Base-by-base conservation (phyloP, 1,140 invertebrate species). In the Patella vulgata region DNA sequence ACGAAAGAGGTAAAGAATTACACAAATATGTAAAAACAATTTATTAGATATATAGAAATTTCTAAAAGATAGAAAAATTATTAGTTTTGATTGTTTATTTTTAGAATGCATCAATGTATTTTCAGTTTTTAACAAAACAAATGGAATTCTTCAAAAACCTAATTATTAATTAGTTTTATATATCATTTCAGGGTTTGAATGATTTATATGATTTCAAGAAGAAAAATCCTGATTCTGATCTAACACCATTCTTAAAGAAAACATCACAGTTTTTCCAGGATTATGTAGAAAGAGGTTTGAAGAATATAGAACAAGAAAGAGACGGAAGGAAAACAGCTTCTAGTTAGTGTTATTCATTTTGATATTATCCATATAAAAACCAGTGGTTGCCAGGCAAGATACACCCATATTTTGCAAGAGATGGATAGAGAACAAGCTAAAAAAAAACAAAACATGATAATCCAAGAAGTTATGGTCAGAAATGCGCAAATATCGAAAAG, bases 181-280 rank as follows among this genome's bases (percentile, higher is more conserved):
- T n/a, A n/a, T n/a, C n/a, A n/a, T 57, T 55, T 40, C 70, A 90
- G 88, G 96, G 94, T 33, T 84, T 98, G 33, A 87, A 88, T 59
- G 90, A 95, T 72, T 84, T 98, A 6, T 96, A 95, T 76, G 94
- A 96, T 66, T 94, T 97, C 77, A 90, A 94, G 86, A 88, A 91
- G 75, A 90, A 93, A 79, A 89, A 96, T 85, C 95, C 95, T 0
- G 92, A 96, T 67, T 92, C 94, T 21, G 93, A 96, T 79, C 88
- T 95, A n/a, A 91, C 93, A 81, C 92, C 92, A 31, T 96, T 94
- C 80, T 87, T 98, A 73, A 89, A 91, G 68, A 94, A 92, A 71
- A 92, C 93, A 0, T 95, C 93, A 47, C 90, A 92, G 75, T 94
- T 92, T 81, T 97, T 98, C 85, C 92, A 95, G 83, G 91, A 93